Base-by-base conservation (phyloP, 2,113 vertebrate species). In the Sebastes fasciatus region DNA sequence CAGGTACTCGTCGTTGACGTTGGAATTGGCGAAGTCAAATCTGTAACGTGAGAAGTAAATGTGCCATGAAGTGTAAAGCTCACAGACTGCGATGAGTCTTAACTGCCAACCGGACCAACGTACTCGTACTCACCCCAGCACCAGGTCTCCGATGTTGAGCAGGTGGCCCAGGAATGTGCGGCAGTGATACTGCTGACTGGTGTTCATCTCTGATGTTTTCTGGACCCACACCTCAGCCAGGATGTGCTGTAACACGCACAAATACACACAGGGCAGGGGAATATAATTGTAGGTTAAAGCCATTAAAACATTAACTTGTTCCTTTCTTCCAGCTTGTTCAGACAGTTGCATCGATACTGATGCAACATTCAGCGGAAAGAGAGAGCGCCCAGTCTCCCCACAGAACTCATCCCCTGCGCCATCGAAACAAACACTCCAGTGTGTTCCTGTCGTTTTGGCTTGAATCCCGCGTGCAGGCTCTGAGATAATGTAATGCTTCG, bases 181-280 rank as follows among this genome's bases (percentile, higher is more conserved):
- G 92, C 98, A 99, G 95, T 99, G 97, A 84, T 99, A 99, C 65
- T 99, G 98, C 84, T 96, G 97, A 87, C 95, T 96, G 4, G 96
- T 98, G 86, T 97, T 77, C 97, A 99, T 92, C 94, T 99, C 98
- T 0, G 97, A 98, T 26, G 97, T 98, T 84, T 99, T 99, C 95
- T 96, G 97, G 45, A 99, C 97, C 98, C 98, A 99, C 68, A 97
- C 96, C 87, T 99, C 98, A 68, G 97, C 97, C 85, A 99, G 95
- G 0, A 89, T 95, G 91, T 99, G 98, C 98, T 99, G 90, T 23
- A 89, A 74, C 85, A 93, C 89, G 62, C 40, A 77, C n/a, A 69
- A n/a, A 85, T n/a, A 78, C 34, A 82, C 12, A 84, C 12, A 54
- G 6, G 2, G 5, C 26, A 26, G 21, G 42, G 23, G 11, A 66